Conservation (phyloP, 2,797 vertebrate genomes). For the Allobates femoralis region DNA sequence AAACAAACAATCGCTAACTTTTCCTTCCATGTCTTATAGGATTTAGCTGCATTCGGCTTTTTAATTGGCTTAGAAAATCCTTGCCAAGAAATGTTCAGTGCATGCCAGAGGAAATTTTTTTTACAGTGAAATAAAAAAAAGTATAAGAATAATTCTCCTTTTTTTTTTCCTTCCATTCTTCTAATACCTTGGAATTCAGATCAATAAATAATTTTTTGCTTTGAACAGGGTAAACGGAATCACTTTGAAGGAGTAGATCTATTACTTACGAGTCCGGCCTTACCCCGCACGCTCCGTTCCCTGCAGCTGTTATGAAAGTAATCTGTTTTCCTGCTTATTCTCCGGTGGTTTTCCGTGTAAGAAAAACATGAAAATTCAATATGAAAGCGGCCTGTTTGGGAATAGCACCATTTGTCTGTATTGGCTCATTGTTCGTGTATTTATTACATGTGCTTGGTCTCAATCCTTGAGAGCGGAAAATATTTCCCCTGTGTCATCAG, state of each 20-base stretch:
- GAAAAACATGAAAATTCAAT: constrained; percentile 38
- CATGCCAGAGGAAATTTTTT: constrained; percentile 66
- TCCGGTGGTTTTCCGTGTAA: constrained; percentile 34
- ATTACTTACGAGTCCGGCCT: constrained; percentile 1
- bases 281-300: background rate
- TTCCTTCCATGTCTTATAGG: constrained; percentile 21
- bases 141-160: constrained; percentile 27
- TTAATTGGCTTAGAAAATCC: constrained; percentile 60
- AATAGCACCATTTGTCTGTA: constrained; percentile 28
- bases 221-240: constrained; percentile 51
- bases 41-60: constrained; percentile 62
- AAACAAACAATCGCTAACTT: constrained; percentile 61
- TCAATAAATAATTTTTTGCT: constrained; percentile 54
- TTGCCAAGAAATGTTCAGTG: constrained; percentile 56
- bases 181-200: constrained; percentile 62
- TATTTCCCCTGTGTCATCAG: background rate
- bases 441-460: background rate
- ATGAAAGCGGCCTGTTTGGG: constrained; percentile 9
- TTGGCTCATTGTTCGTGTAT: background rate
- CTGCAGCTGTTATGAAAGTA: constrained; percentile 39
- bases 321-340: constrained; percentile 42
- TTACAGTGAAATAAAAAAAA: constrained; percentile 65
- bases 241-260: constrained; percentile 20
- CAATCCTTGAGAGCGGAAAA: background rate
- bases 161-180: constrained; percentile 41